Percentiles rank a stretch among this genome's conserved stretches.
These are phyloP conservation scores for Camponotus vicinus DNA, from an alignment of 1,140 invertebrate species.

Conservation along the genomic window DNA sequence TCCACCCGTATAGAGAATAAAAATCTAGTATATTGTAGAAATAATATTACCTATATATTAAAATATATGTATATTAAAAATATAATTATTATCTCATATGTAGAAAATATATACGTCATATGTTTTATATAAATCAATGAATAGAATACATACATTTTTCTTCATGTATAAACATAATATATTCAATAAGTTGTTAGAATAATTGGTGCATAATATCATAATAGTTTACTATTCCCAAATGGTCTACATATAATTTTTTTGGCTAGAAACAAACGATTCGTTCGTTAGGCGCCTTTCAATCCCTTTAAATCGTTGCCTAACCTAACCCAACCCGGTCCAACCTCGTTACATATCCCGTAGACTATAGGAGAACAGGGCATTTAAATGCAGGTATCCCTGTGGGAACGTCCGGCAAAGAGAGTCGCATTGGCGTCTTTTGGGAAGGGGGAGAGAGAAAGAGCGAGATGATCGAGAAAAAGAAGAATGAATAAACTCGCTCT, in stretches of 20 bases:
- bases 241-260: background rate
- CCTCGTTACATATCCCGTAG: conserved; percentile 29
- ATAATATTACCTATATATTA: background rate
- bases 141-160: background rate
- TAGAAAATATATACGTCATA: background rate
- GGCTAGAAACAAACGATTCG: conserved; percentile 20
- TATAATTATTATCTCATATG: background rate
- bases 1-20: background rate
- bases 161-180: too few species aligned
- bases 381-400: conserved; percentile 78
- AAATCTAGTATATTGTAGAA: background rate
- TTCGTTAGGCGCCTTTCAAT: conserved; percentile 42
- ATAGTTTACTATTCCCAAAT: background rate
- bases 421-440: conserved; percentile 65
- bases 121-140: background rate
- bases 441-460: conserved; percentile 27
- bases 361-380: conserved; percentile 72
- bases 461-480: conserved; percentile 41
- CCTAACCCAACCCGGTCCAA: conserved; percentile 64
- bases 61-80: background rate
- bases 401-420: conserved; percentile 76
- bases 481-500: conserved; percentile 72
- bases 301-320: conserved; percentile 74
- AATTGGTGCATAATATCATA: background rate
- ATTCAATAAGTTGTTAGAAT: background rate